A percentile compares a stretch with the other conserved stretches of the same genome.
These are phyloP conservation scores for Phaonia tiefii DNA, from an alignment of 2,888 invertebrate species.

Conservation along the genomic window DNA sequence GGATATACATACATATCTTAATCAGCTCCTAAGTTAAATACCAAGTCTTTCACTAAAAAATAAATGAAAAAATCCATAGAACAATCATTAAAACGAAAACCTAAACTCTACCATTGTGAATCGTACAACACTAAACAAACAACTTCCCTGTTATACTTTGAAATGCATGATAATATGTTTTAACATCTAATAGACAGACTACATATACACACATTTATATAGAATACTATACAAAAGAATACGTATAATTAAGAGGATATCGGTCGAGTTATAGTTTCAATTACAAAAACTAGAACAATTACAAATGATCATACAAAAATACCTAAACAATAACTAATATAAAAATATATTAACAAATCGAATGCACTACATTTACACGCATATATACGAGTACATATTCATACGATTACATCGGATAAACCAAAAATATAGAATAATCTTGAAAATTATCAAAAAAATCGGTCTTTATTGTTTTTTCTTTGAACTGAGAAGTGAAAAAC, in stretches of 20 bases:
- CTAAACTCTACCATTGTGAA: not conserved
- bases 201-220: conserved; percentile 26
- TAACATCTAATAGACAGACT: not conserved
- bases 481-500: too few species aligned
- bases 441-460: too few species aligned
- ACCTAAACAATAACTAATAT: conserved; percentile 1
- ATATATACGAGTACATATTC: conserved; percentile 18
- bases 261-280: conserved; percentile 63
- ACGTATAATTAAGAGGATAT: too few species aligned
- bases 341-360: conserved; percentile 15
- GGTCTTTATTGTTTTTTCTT: too few species aligned
- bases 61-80: conserved; percentile 21
- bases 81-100: not conserved
- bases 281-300: conserved; percentile 40
- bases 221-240: not conserved
- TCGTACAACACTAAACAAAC: not conserved
- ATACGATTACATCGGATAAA: conserved; percentile 15
- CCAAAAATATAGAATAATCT: conserved; percentile 28
- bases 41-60: conserved; percentile 18
- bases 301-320: conserved; percentile 3
- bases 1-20: not conserved
- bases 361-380: conserved; percentile 15
- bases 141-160: conserved; percentile 22
- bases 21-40: not conserved
- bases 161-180: not conserved